Evolutionary conservation across 2,888 invertebrate genomes (phyloP).

Genomic region (Ypsolopha scabrella): DNA sequence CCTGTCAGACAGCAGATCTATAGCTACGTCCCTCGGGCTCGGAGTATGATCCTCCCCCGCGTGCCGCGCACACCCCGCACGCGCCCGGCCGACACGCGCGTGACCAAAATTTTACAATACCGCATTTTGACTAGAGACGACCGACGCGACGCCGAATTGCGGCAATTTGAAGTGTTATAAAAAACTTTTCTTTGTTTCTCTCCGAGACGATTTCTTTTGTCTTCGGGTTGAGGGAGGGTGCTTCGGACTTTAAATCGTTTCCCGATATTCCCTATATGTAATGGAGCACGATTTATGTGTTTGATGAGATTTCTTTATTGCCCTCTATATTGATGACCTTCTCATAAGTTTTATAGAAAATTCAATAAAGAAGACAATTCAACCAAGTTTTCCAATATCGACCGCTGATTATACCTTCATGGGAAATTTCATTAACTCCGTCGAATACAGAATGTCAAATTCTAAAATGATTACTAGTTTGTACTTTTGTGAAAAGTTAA

Average conservation of each 20-base stretch:
- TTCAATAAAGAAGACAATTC: too few relatives aligned
- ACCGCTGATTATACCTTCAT: too few relatives aligned
- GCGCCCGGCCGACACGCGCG: constrained; percentile 8
- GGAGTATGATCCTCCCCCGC: too few relatives aligned
- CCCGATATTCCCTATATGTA: constrained; percentile 3
- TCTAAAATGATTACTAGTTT: too few relatives aligned
- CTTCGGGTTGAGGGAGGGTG: constrained; percentile 11
- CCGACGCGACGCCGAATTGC: constrained; percentile 26
- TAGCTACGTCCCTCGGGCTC: too few relatives aligned
- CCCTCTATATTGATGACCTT: background rate
- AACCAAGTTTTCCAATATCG: too few relatives aligned
- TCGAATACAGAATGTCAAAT: too few relatives aligned
- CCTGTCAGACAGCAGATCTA: too few relatives aligned
- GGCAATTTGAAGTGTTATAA: constrained; percentile 41
- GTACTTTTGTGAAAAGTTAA: too few relatives aligned
- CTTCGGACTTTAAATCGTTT: constrained; percentile 41
- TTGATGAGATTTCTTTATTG: constrained; percentile 2
- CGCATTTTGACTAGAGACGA: constrained; percentile 13
- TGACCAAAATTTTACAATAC: constrained; percentile 29
- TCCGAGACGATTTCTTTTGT: constrained; percentile 19
- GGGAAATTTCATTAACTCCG: too few relatives aligned
- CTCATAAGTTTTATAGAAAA: too few relatives aligned
- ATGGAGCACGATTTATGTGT: constrained; percentile 2
- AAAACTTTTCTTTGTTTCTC: constrained; percentile 54
- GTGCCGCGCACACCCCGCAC: too few relatives aligned